phyloP scores from a whole-genome alignment of 2,888 invertebrate species.

The Terebella lapidaria region DNA sequence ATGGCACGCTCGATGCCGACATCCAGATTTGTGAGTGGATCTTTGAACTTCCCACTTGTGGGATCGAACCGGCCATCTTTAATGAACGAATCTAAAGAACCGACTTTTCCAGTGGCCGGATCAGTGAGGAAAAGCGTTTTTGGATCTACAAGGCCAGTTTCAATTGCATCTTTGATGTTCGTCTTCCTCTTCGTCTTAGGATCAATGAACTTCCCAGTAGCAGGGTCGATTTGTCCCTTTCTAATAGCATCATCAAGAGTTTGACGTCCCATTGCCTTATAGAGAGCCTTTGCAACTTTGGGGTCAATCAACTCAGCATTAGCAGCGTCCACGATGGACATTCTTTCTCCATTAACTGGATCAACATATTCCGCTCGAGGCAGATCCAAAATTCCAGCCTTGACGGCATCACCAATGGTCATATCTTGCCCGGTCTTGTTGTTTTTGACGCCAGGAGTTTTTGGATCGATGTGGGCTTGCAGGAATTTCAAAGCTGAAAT shows the following conservation, averaged over 20 bases:
- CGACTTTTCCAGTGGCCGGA: no score
- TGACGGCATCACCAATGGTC: slow-evolving; percentile 86
- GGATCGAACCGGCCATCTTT: no score
- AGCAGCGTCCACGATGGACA: slow-evolving; percentile 37
- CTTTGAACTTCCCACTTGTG: slow-evolving; percentile 35
- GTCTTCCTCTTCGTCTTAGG: no score
- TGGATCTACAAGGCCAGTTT: no score
- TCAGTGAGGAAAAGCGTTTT: no score
- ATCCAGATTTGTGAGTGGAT: slow-evolving; percentile 72
- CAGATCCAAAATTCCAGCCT: slow-evolving; percentile 60
- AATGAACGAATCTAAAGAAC: no score
- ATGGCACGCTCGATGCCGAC: slow-evolving; percentile 90
- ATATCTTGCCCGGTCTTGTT: slow-evolving; percentile 78
- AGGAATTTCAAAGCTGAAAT: slow-evolving; percentile 33
- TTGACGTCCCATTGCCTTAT: slow-evolving; percentile 46
- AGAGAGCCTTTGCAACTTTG: no score
- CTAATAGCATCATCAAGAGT: slow-evolving; percentile 48
- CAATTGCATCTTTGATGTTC: no score
- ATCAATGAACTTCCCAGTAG: slow-evolving; percentile 53
- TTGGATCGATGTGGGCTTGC: no score
- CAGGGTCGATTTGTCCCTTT: slow-evolving; percentile 47
- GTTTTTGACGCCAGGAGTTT: no score
- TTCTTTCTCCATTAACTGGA: slow-evolving; percentile 9
- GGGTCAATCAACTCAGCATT: slow-evolving; percentile 13
- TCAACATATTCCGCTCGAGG: slow-evolving; percentile 12